Evolutionary conservation across 2,113 vertebrate genomes (phyloP).

Genomic region (Sardina pilchardus): DNA sequence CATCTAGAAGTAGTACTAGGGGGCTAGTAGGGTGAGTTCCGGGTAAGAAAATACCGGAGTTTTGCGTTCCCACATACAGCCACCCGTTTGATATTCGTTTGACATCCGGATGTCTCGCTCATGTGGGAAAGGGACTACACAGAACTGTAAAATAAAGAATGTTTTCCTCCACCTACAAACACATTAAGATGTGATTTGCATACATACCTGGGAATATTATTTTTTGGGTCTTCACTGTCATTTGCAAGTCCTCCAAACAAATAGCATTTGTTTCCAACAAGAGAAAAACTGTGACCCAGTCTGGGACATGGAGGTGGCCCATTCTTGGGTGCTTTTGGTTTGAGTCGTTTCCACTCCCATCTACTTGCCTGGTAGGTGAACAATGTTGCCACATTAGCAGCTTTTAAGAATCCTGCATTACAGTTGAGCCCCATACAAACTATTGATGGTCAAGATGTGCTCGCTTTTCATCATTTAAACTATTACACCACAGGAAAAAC

Average conservation of each 20-base stretch:
- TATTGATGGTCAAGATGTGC: background rate
- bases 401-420: background rate
- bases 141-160: background rate
- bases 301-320: constrained; percentile 84
- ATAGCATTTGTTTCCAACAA: constrained; percentile 88
- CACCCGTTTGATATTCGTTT: no score
- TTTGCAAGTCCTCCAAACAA: constrained; percentile 88
- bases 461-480: background rate
- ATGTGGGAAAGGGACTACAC: no score
- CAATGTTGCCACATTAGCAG: background rate
- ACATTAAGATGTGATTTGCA: background rate
- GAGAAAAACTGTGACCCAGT: constrained; percentile 86
- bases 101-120: no score
- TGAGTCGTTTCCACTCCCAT: constrained; percentile 84
- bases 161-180: constrained; percentile 28
- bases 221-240: constrained; percentile 88
- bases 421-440: background rate
- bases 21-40: no score
- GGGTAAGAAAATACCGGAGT: no score
- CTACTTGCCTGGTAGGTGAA: constrained; percentile 72
- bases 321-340: constrained; percentile 78
- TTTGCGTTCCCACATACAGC: no score
- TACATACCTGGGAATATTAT: constrained; percentile 80
- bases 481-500: background rate
- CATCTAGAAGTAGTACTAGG: no score